A percentile compares a stretch with the other conserved stretches of the same genome.
phyloP scores from a whole-genome alignment of 2,888 invertebrate species.

The Darwinula stevensoni region DNA sequence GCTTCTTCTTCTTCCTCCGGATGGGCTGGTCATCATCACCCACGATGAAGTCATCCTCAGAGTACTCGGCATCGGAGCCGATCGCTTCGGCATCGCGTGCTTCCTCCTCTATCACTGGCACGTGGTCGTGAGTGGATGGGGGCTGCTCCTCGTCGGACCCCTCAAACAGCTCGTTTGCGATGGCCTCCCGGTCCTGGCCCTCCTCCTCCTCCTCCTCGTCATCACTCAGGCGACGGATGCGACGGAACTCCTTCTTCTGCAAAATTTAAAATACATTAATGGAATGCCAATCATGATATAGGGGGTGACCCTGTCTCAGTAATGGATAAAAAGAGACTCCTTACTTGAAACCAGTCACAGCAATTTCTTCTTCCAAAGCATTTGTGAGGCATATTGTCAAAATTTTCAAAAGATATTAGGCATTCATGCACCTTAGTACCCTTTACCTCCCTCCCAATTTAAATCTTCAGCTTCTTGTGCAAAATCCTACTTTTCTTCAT shows the following conservation, averaged over 20 bases:
- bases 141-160: conserved; percentile 44
- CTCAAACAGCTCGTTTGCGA: conserved; percentile 63
- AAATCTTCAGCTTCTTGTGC: too few species aligned
- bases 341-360: too few species aligned
- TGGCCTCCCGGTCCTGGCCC: conserved; percentile 46
- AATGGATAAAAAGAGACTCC: too few species aligned
- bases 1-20: conserved; percentile 12
- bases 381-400: too few species aligned
- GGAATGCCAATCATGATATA: background rate
- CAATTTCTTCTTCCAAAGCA: too few species aligned
- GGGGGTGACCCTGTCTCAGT: background rate
- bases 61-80: conserved; percentile 24
- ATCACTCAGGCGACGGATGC: conserved; percentile 50
- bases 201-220: conserved; percentile 28
- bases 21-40: conserved; percentile 78
- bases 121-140: background rate
- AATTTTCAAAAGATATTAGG: too few species aligned
- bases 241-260: conserved; percentile 38
- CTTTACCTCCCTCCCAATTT: too few species aligned
- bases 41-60: conserved; percentile 89
- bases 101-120: conserved; percentile 26
- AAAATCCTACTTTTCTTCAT: too few species aligned
- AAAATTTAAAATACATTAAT: background rate
- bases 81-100: conserved; percentile 16
- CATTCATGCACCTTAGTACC: too few species aligned